phyloP scores from a whole-genome alignment of 2,113 vertebrate genomes.

The Parotia lawesii region DNA sequence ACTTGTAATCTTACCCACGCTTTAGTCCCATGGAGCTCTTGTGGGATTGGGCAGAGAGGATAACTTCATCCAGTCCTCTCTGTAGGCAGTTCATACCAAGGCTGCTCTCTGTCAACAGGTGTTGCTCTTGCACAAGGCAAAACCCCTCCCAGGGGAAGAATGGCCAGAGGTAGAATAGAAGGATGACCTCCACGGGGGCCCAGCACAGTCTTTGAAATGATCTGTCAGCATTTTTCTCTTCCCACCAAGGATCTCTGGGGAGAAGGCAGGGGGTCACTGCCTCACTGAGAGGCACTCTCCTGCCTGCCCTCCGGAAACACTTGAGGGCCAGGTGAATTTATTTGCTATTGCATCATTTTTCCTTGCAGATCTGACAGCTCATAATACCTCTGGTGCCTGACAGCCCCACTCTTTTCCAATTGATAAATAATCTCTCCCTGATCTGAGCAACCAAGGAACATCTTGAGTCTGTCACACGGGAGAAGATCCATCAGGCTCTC shows the following conservation, averaged over 20 bases:
- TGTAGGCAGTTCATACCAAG: not conserved
- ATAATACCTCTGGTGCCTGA: conserved; percentile 64
- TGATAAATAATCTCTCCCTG: conserved; percentile 77
- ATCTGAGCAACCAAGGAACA: conserved; percentile 72
- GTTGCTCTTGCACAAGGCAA: not conserved
- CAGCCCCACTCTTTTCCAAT: conserved; percentile 62
- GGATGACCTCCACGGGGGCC: not conserved
- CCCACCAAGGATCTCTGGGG: not conserved
- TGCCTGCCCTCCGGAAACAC: not conserved
- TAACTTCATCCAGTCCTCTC: not conserved
- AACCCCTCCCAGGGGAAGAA: not conserved
- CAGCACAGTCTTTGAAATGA: not conserved
- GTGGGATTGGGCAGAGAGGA: not conserved
- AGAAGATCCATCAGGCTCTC: conserved; percentile 69
- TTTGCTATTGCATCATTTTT: conserved; percentile 65
- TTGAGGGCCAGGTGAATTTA: conserved; percentile 43
- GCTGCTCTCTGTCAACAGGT: not conserved
- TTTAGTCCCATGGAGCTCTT: not conserved
- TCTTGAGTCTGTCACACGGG: conserved; percentile 68
- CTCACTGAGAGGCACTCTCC: not conserved
- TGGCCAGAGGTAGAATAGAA: not conserved
- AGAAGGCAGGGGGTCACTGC: not conserved
- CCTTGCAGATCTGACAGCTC: conserved; percentile 67
- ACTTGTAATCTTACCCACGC: not conserved
- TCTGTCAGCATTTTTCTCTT: not conserved